Conservation (phyloP, 2,797 vertebrate genomes). For the Poecile montanus region DNA sequence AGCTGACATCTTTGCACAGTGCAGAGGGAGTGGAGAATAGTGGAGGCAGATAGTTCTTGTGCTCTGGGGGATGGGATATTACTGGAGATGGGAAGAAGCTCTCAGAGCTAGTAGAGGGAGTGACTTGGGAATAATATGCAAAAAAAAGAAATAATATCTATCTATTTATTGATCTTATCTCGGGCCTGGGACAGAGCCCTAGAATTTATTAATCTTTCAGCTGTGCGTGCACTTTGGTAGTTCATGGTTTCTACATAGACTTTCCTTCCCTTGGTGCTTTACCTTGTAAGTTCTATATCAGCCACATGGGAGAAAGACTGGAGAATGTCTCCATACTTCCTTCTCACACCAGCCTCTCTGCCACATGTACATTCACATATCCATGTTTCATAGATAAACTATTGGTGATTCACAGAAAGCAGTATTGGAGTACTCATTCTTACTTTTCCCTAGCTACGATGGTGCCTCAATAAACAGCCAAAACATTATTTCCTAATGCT, state of each 20-base stretch:
- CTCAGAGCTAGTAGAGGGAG: neutral
- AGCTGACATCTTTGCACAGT: neutral
- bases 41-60: neutral
- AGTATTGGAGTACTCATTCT: neutral
- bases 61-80: neutral
- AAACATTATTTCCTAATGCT: neutral
- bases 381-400: neutral
- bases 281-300: neutral
- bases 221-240: accelerated
- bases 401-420: neutral
- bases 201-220: neutral
- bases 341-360: neutral
- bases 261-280: neutral
- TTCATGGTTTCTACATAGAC: neutral
- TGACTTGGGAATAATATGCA: neutral
- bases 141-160: neutral
- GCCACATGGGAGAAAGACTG: no score
- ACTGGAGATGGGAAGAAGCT: neutral
- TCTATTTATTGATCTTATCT: neutral
- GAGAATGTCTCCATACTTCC: neutral
- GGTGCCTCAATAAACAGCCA: neutral
- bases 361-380: neutral
- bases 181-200: neutral
- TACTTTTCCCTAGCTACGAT: neutral
- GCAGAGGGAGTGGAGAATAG: neutral